phyloP scores from a whole-genome alignment of 2,797 vertebrate genomes.

The Myotis myotis region DNA sequence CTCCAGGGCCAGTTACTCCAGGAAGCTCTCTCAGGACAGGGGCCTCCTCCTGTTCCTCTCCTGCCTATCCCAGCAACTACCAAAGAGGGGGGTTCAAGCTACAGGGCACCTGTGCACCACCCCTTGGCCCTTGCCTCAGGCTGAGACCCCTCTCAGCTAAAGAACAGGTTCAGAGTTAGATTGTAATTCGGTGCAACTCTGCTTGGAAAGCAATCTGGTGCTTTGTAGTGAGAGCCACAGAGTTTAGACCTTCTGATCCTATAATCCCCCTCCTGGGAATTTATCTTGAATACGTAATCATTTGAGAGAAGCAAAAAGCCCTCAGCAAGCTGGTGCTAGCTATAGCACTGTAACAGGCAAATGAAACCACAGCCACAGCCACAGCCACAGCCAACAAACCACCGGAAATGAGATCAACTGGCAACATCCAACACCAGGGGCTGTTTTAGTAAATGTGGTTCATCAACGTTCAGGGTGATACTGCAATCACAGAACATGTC shows the following conservation, averaged over 20 bases:
- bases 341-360: background rate
- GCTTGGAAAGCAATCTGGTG: background rate
- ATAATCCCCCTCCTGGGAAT: constrained; percentile 28
- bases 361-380: constrained; percentile 24
- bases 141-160: background rate
- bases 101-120: background rate
- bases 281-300: constrained; percentile 27
- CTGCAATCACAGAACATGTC: background rate
- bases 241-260: constrained; percentile 44
- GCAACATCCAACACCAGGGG: background rate
- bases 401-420: background rate
- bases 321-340: constrained; percentile 11
- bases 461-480: background rate
- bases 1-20: background rate
- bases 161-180: background rate
- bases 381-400: background rate
- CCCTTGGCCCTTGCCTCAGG: background rate
- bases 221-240: background rate
- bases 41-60: background rate
- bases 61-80: background rate
- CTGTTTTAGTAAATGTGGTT: background rate
- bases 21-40: background rate
- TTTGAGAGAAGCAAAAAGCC: constrained; percentile 22
- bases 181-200: background rate
- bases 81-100: background rate